Percentiles rank a stretch among this genome's conserved stretches.
Evolutionary conservation across 30 jellyfish, hydroid and myxozoan genomes (phyloP).

Genomic region (Catostylus mosaicus): DNA sequence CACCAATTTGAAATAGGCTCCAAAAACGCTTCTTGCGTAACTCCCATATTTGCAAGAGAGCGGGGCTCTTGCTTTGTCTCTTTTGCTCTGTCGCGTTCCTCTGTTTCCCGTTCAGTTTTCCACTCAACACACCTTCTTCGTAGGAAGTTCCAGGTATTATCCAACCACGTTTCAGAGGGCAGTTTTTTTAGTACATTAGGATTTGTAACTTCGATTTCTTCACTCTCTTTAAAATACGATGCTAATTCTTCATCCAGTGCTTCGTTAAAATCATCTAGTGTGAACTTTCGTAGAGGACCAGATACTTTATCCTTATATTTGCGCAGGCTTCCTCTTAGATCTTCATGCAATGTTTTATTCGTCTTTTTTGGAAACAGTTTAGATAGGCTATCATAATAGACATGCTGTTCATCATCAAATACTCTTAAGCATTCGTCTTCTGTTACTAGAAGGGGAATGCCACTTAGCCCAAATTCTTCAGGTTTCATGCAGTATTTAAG

Average conservation of each 20-base stretch:
- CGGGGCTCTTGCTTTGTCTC: background rate
- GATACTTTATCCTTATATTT: background rate
- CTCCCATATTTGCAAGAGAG: background rate
- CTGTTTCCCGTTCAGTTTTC: background rate
- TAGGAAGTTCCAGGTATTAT: background rate
- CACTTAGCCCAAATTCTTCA: slow-evolving; percentile 30
- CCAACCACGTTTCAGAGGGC: background rate
- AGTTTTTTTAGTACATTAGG: background rate
- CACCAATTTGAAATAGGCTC: slow-evolving; percentile 35
- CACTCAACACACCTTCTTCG: background rate
- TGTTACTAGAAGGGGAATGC: slow-evolving; percentile 69
- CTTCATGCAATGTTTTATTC: slow-evolving; percentile 11
- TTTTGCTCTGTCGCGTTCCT: background rate
- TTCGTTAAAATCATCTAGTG: background rate
- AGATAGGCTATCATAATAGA: slow-evolving; percentile 38
- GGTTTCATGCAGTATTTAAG: slow-evolving; percentile 54
- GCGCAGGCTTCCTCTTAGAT: background rate
- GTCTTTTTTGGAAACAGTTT: slow-evolving; percentile 24
- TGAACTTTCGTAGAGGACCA: background rate
- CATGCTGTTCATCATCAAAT: slow-evolving; percentile 13
- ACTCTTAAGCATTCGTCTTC: slow-evolving; percentile 49
- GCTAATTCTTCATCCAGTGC: background rate
- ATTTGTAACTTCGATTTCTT: background rate
- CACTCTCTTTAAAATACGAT: background rate
- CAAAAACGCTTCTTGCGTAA: background rate